These are phyloP conservation scores for Drosophila helvetica DNA, from an alignment of 2,888 invertebrate genomes.

Conservation along the genomic window DNA sequence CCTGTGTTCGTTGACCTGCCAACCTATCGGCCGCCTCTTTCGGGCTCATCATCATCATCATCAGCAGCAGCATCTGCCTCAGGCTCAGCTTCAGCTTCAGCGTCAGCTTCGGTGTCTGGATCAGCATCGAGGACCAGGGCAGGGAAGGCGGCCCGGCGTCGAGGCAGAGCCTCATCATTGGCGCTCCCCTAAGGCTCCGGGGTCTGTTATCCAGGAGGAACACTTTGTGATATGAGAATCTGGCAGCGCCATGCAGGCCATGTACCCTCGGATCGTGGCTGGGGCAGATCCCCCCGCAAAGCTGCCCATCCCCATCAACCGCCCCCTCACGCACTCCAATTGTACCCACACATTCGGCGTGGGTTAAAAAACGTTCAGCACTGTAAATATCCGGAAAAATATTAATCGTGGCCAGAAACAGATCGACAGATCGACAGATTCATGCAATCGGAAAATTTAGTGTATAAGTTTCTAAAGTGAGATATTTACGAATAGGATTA, in stretches of 20 bases:
- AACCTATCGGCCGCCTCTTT: slow-evolving; percentile 85
- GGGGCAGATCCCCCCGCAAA: slow-evolving; percentile 10
- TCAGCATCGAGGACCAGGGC: slow-evolving; percentile 13
- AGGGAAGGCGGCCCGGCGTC: slow-evolving; percentile 22
- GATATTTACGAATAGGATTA: slow-evolving; percentile 42
- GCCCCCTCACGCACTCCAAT: not conserved
- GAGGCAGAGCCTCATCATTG: slow-evolving; percentile 40
- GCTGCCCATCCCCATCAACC: not conserved
- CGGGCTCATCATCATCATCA: slow-evolving; percentile 11
- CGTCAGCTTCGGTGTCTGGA: slow-evolving; percentile 10
- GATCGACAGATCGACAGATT: slow-evolving; percentile 42
- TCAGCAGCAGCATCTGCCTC: not conserved
- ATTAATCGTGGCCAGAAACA: slow-evolving; percentile 20
- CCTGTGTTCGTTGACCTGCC: slow-evolving; percentile 86
- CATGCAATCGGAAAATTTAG: slow-evolving; percentile 38
- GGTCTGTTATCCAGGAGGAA: slow-evolving; percentile 43
- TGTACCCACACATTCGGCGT: not conserved
- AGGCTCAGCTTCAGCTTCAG: not conserved
- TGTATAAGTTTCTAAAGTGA: slow-evolving; percentile 57
- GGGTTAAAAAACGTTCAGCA: slow-evolving; percentile 28
- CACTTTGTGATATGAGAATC: slow-evolving; percentile 69
- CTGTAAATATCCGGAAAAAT: slow-evolving; percentile 60
- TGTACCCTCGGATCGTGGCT: slow-evolving; percentile 25
- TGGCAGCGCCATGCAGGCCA: slow-evolving; percentile 5
- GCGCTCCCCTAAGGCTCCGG: slow-evolving; percentile 4